Evolutionary conservation across 2,888 invertebrate genomes (phyloP).

Genomic region (Griposia aprilina): DNA sequence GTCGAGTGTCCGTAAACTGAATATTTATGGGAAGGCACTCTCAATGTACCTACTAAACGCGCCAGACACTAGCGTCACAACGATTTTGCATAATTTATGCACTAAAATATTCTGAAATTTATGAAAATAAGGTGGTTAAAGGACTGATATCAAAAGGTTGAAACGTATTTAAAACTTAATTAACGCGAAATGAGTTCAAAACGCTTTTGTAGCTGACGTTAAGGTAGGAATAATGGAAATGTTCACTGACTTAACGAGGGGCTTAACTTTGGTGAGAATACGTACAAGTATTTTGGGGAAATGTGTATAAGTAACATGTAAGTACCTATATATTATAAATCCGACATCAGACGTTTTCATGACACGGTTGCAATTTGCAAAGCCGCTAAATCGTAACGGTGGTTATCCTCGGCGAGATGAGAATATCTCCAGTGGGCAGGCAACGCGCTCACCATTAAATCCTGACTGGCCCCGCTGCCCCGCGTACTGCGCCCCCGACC

Average conservation of each 20-base stretch:
- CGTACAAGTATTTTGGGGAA: conserved; percentile 44
- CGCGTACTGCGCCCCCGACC: conserved; percentile 42
- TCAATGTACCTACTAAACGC: conserved; percentile 73
- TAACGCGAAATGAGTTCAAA: conserved; percentile 70
- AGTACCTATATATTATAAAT: conserved; percentile 53
- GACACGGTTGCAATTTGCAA: conserved; percentile 75
- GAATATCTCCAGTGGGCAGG: conserved; percentile 79
- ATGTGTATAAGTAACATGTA: conserved; percentile 50
- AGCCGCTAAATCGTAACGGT: conserved; percentile 77
- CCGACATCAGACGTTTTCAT: conserved; percentile 68
- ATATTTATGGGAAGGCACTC: conserved; percentile 80
- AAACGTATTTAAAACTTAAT: conserved; percentile 69
- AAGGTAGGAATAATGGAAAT: conserved; percentile 62
- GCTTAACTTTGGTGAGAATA: conserved; percentile 54
- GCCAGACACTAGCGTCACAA: conserved; percentile 80
- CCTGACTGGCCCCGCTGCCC: conserved; percentile 67
- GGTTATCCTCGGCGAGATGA: conserved; percentile 77
- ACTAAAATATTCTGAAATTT: conserved; percentile 78
- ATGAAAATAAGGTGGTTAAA: conserved; percentile 72
- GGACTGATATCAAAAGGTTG: conserved; percentile 66
- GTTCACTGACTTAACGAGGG: conserved; percentile 53
- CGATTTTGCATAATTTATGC: conserved; percentile 83
- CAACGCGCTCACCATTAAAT: conserved; percentile 77
- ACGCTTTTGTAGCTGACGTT: conserved; percentile 63
- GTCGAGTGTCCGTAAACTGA: conserved; percentile 80